Conservation (phyloP, 1,140 invertebrate genomes). For the Drosophila hydei region DNA sequence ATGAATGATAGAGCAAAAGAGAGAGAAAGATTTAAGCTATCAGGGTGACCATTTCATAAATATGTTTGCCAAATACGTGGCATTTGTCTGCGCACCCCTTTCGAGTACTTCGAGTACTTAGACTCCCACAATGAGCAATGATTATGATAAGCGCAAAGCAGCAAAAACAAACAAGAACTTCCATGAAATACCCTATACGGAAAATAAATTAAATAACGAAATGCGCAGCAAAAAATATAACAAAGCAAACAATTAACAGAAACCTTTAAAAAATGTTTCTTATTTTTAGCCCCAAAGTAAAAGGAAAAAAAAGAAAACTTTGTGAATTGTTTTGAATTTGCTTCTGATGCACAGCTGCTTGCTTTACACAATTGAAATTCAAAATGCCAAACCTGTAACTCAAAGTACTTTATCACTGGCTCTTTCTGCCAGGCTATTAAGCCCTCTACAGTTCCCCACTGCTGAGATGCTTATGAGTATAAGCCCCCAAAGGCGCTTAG, state of each 20-base stretch:
- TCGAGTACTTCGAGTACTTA: constrained; percentile 10
- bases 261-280: constrained; percentile 4
- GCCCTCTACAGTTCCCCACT: not conserved
- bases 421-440: not conserved
- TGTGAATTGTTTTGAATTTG: not conserved
- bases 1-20: not conserved
- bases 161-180: constrained; percentile 11
- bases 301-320: not conserved
- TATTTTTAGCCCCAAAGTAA: not conserved
- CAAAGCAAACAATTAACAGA: constrained; percentile 8
- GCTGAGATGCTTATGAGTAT: constrained; percentile 9
- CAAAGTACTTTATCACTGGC: not conserved
- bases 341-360: not conserved
- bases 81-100: constrained; percentile 20
- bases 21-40: not conserved
- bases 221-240: constrained; percentile 7
- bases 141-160: constrained; percentile 18
- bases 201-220: constrained; percentile 1
- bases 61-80: constrained; percentile 36
- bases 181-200: constrained; percentile 4
- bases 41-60: constrained; percentile 30
- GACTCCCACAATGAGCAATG: constrained; percentile 32
- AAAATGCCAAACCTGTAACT: not conserved
- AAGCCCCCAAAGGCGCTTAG: constrained; percentile 32
- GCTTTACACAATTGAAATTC: not conserved